Percentiles rank a stretch among this genome's conserved stretches.
Evolutionary conservation across 2,797 vertebrate genomes (phyloP).

Genomic region (Calcarius lapponicus): DNA sequence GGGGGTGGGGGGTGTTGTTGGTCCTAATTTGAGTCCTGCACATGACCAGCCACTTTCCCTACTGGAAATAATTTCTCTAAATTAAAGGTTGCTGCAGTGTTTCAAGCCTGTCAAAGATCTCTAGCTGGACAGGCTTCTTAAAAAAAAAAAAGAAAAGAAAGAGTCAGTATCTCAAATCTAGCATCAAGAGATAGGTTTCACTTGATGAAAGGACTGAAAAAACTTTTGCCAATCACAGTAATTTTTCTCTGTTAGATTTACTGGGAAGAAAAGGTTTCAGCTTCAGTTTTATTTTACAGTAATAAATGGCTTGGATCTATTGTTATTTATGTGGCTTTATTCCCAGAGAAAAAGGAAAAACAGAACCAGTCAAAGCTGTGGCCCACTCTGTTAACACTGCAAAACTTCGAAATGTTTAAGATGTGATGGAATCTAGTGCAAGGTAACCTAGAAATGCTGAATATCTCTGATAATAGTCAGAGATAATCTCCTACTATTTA

Average conservation of each 20-base stretch:
- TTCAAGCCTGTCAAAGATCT: slow-evolving; percentile 79
- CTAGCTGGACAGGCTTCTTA: slow-evolving; percentile 56
- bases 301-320: background rate
- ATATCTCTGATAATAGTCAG: background rate
- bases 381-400: background rate
- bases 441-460: background rate
- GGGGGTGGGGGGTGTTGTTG: background rate
- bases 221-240: slow-evolving; percentile 55
- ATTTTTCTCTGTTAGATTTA: slow-evolving; percentile 58
- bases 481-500: background rate
- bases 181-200: slow-evolving; percentile 35
- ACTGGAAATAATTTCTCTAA: slow-evolving; percentile 83
- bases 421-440: background rate
- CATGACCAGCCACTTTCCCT: slow-evolving; percentile 80
- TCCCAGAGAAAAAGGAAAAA: background rate
- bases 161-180: slow-evolving; percentile 49
- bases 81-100: slow-evolving; percentile 82
- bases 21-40: slow-evolving; percentile 65
- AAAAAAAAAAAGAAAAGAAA: background rate
- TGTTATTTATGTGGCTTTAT: slow-evolving; percentile 8
- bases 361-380: background rate
- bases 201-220: slow-evolving; percentile 61
- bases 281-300: background rate
- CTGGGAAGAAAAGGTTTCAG: slow-evolving; percentile 38
- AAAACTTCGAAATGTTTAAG: background rate